Percentiles rank a stretch among this genome's conserved stretches.
Conservation (phyloP, 2,888 invertebrate species). For the Oxyteleia sp. region DNA sequence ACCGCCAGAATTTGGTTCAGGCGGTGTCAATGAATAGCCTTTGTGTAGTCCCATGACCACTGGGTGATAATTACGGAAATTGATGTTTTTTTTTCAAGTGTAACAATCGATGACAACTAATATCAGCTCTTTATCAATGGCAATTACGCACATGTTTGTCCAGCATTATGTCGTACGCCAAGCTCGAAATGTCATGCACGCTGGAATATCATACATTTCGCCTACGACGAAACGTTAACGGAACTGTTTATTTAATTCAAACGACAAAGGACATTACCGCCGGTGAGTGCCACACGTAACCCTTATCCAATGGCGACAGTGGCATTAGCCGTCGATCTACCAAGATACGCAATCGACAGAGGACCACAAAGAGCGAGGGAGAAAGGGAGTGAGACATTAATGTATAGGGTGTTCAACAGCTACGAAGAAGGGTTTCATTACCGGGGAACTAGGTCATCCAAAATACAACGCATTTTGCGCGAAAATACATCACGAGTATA, state of each 20-base stretch:
- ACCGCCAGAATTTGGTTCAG: slow-evolving; percentile 1
- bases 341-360: slow-evolving; percentile 81
- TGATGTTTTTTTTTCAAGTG: slow-evolving; percentile 20
- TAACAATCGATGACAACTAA: slow-evolving; percentile 51
- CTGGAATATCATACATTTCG: slow-evolving; percentile 54
- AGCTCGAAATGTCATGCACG: slow-evolving; percentile 52
- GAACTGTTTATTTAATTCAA: slow-evolving; percentile 81
- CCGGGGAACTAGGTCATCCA: slow-evolving; percentile 67
- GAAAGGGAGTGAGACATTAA: slow-evolving; percentile 76
- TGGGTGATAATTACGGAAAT: slow-evolving; percentile 26
- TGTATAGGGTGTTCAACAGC: slow-evolving; percentile 71
- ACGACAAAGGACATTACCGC: slow-evolving; percentile 83
- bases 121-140: slow-evolving; percentile 52
- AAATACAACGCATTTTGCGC: slow-evolving; percentile 62
- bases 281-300: slow-evolving; percentile 61
- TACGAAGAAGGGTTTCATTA: slow-evolving; percentile 66
- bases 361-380: slow-evolving; percentile 86
- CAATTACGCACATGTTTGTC: slow-evolving; percentile 50
- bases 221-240: slow-evolving; percentile 69
- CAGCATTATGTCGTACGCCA: slow-evolving; percentile 37
- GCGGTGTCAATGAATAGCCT: slow-evolving; percentile 32
- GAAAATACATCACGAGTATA: slow-evolving; percentile 31
- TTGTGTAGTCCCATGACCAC: slow-evolving; percentile 4
- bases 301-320: slow-evolving; percentile 77
- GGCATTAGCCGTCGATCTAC: slow-evolving; percentile 84